Evolutionary conservation across 1,140 invertebrate genomes (phyloP).

Genomic region (Macrocentrus cingulum): DNA sequence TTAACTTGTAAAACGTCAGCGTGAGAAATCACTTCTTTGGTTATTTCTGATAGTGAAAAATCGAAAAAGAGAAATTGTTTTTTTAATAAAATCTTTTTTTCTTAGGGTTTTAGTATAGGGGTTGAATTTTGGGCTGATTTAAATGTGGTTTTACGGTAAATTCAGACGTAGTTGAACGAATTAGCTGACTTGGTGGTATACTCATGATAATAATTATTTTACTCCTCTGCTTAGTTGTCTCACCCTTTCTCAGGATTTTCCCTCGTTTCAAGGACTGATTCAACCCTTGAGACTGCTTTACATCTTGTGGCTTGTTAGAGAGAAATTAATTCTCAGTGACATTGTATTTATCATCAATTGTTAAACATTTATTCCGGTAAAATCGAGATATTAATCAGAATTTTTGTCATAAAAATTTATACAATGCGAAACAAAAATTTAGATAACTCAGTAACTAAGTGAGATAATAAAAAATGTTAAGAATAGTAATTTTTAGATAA

Average conservation of each 20-base stretch:
- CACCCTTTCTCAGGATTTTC: slow-evolving; percentile 4
- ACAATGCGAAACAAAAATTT: no score
- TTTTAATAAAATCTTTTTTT: no score
- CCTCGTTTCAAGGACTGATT: not conserved
- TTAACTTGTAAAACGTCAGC: slow-evolving; percentile 16
- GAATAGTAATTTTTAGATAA: no score
- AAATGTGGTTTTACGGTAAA: slow-evolving; percentile 29
- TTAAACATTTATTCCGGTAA: no score
- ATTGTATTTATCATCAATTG: not conserved
- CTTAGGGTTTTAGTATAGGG: no score
- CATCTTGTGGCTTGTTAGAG: not conserved
- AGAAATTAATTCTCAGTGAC: not conserved
- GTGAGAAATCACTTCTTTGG: slow-evolving; percentile 7
- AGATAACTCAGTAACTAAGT: no score
- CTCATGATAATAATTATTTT: not conserved
- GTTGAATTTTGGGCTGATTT: no score
- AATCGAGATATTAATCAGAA: no score
- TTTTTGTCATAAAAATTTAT: no score
- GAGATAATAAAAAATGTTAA: no score
- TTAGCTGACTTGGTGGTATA: not conserved
- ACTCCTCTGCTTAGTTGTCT: not conserved
- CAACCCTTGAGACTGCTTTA: not conserved
- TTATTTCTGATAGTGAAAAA: not conserved
- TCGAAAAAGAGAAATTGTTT: no score
- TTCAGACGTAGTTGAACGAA: slow-evolving; percentile 3